Conservation (phyloP, 2,113 vertebrate species). For the Phrynosoma platyrhinos region DNA sequence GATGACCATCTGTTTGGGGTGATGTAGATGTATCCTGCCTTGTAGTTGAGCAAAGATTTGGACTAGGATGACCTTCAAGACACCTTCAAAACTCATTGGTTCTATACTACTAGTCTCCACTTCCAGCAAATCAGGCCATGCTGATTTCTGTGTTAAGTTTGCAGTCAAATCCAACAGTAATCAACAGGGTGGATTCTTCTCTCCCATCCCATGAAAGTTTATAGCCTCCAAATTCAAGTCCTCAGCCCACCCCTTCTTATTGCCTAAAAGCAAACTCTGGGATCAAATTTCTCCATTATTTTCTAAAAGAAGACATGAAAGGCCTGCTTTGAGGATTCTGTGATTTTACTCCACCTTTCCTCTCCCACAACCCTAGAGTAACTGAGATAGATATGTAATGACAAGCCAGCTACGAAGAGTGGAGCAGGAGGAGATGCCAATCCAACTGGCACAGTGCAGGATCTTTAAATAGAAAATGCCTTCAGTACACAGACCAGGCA, state of each 20-base stretch:
- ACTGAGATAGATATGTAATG: slow-evolving; percentile 55
- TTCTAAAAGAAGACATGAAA: slow-evolving; percentile 18
- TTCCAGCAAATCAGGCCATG: not conserved
- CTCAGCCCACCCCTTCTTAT: not conserved
- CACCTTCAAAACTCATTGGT: not conserved
- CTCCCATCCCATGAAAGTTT: not conserved
- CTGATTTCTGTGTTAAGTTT: not conserved
- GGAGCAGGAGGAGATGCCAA: slow-evolving; percentile 67
- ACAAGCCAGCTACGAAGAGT: slow-evolving; percentile 49
- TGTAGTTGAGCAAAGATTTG: not conserved
- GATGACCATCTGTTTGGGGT: not conserved
- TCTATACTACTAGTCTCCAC: not conserved
- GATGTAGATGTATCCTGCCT: not conserved
- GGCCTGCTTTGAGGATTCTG: not conserved
- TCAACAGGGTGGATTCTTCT: not conserved
- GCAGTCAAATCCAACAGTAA: not conserved
- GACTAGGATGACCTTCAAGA: not conserved
- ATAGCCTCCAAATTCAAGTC: not conserved
- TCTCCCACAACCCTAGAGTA: slow-evolving; percentile 33
- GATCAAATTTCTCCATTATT: not conserved
- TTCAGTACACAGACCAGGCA: slow-evolving; percentile 38
- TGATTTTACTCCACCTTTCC: slow-evolving; percentile 39
- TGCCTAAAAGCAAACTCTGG: not conserved
- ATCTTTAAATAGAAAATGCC: slow-evolving; percentile 69
- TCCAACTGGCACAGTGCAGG: slow-evolving; percentile 59